Evolutionary conservation across 2,113 vertebrate species (phyloP), one percentile per base, ranked within the genome.

Genomic region (Limnothrissa miodon): DNA sequence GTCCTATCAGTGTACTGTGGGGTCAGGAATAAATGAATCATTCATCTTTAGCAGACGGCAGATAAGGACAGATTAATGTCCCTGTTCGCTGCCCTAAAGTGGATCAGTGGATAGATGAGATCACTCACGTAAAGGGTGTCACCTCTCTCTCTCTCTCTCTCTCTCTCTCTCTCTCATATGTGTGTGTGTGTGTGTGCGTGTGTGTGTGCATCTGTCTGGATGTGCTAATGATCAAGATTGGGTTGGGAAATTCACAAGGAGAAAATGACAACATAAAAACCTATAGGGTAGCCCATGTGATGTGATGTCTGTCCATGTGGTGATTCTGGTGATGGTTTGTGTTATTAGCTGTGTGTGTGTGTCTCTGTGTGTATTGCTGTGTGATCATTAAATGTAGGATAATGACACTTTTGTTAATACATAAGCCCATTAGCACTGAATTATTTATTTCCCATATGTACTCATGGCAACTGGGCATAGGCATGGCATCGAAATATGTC

Each of bases 1-100:
- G 80, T 80, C 39, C 25, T 45, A 78, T 66, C 56, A 29, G 25
- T 29, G 59, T 8, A 25, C 59, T 66, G 2, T 66, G 53, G n/a
- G 70, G 81, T 70, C 80, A 84, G 56, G 78, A 45, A 62, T 83
- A 81, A 78, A 88, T 85, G 51, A 87, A 86, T 85, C 84, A 88
- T 87, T 83, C 83, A 85, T 86, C 81, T 88, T 88, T 51, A 87
- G 78, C 87, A 86, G 87, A 85, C 86, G 85, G 87, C 62, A 83
- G 83, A 83, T 74, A 78, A 82, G 74, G 80, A 46, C 70, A 78
- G 82, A 83, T 86, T 87, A 81, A 51, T 83, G 81, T 53, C 85
- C 80, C 51, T 83, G 81, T 85, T 85, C 84, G 83, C 48, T 81
- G 74, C 81, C 53, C 78, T 78, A 82, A 84, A 82, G 78, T 87